Evolutionary conservation across 2,888 invertebrate species (phyloP), one percentile per base, ranked within the genome.

Genomic region (Onchidella celtica): DNA sequence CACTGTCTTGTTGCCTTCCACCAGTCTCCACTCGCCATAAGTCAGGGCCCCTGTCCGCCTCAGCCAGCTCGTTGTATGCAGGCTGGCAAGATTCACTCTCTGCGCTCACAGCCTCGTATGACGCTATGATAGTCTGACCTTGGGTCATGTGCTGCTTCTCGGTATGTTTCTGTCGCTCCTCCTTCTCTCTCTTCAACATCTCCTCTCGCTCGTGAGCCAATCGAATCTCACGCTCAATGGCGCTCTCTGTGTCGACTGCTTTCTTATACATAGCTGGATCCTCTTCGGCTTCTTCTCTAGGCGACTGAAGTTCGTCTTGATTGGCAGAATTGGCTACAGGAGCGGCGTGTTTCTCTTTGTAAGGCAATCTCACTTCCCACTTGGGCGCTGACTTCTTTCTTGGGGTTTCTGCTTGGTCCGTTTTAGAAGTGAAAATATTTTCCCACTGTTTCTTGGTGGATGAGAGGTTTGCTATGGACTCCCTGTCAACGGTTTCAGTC

Each of bases 181-280:
- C 89, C 63, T 90, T 88, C 81, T 91, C 91, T 24, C 85, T 85
- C 61, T 85, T 81, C 57, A 90, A 80, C 84, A 89, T 87, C 63
- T 89, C 89, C 78, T 92, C 92, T 21, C 91, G 83, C 79, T 92
- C 90, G 77, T 87, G 88, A 24, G 92, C 91, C 24, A 90, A 83
- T 9, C 92, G 89, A 75, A 92, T 92, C 83, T 92, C 92, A 4
- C 90, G 85, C 77, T 91, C 92, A 32, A 91, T 90, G 73, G 91
- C 91, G 87, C 91, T 91, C 83, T 91, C 92, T 29, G 75, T 78
- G 24, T 74, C 59, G 6, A 29, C 55, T 24, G 61, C 29, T 24
- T 72, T 40, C 24, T 77, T 78, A 11, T 65, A 72, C 72, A 72
- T 72, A 34, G 14, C 40, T 29, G 57, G 34, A 21, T 34, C 34